Evolutionary conservation across 2,113 vertebrate genomes (phyloP).

Genomic region (Drymodes brunneopygia): DNA sequence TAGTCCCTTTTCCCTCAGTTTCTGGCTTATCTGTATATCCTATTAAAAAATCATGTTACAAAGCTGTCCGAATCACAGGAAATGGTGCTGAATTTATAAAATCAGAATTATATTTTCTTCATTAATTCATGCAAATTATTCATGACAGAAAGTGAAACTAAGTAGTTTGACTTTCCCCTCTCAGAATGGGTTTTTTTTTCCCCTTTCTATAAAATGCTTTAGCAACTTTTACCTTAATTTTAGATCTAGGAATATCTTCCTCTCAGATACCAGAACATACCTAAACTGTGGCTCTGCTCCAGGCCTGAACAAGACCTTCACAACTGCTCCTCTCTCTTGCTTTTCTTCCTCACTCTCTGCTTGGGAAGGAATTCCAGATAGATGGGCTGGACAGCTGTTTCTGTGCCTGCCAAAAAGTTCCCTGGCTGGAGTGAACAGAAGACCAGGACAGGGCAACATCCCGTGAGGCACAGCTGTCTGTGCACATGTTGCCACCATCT

Average conservation of each 20-base stretch:
- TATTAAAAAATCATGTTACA: neutral
- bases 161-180: neutral
- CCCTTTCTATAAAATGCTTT: neutral
- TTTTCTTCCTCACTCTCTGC: neutral
- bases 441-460: neutral
- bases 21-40: neutral
- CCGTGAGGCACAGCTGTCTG: accelerated
- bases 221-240: neutral
- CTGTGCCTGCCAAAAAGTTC: neutral
- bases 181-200: neutral
- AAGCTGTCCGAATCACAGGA: neutral
- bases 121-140: neutral
- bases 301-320: neutral
- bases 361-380: neutral
- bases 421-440: accelerated
- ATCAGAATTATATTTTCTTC: neutral
- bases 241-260: neutral
- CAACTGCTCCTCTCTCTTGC: neutral
- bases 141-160: neutral
- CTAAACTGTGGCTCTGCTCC: neutral
- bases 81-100: neutral
- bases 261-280: neutral
- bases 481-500: neutral
- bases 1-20: neutral
- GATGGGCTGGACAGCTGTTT: neutral